Evolutionary conservation across 2,113 vertebrate species (phyloP), one percentile per base, ranked within the genome.

Genomic region (Misgurnus mizolepis): DNA sequence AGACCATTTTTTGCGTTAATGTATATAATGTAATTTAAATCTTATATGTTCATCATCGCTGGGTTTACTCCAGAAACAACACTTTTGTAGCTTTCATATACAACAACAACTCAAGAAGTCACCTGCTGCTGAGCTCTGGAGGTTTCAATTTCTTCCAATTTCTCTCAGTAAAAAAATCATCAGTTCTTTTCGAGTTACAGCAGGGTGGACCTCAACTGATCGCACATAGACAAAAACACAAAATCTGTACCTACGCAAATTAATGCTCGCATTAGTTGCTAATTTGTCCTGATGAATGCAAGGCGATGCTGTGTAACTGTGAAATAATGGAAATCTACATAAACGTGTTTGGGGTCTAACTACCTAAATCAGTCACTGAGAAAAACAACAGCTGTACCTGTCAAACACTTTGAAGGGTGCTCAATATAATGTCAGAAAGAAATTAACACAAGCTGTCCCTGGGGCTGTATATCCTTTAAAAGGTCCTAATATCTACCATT

Each of bases 281-380:
- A 75, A 75, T 75, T 73, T 62, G 41, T 61, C 41, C 58, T 75
- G 72, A 34, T 62, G 72, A 18, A 75, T 75, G 56, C 18, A 43
- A 18, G n/a, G 7, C 14, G 7, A 58, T 7, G 55, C 55, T n/a
- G 17, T 6, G 17, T 58, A 58, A 75, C 18, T 58, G 56, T 61
- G 43, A 60, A 34, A 18, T 75, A 75, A 75, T 62, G 14, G 43
- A 75, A 43, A 75, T 75, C 72, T 61, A 43, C 72, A 75, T 75
- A 62, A 47, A 49, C 72, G 72, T 75, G 72, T 62, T 12, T 15
- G 40, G 41, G 4, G 40, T 10, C 10, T 45, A 14, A 61, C 56
- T 47, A 61, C 56, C 47, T 56, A 62, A 61, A 75, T 75, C 58
- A 75, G n/a, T 47, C 56, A 22, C 43, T 1, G 4, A 0, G 18